A percentile compares a stretch with the other conserved stretches of the same genome.
phyloP scores from a whole-genome alignment of 2,797 vertebrate species.

The Microctenopoma stevenorrisi region DNA sequence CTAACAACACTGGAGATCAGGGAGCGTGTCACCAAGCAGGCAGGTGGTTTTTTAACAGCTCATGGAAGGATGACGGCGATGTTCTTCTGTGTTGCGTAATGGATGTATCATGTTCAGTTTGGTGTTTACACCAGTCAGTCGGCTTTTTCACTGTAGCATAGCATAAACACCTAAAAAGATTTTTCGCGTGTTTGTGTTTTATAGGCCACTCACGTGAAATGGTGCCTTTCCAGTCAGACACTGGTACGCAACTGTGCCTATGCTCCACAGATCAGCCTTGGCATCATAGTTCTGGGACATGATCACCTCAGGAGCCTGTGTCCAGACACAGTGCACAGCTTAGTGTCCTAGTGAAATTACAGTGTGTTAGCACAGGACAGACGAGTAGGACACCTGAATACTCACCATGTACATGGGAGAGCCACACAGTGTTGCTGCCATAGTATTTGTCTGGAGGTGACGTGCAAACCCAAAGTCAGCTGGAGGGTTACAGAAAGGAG shows the following conservation, averaged over 20 bases:
- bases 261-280: constrained; percentile 98
- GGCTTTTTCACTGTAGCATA: constrained; percentile 39
- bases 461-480: constrained; percentile 98
- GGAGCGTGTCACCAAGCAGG: constrained; percentile 22
- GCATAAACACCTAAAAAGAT: constrained; percentile 1
- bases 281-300: constrained; percentile 98
- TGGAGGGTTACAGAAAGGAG: constrained; percentile 64
- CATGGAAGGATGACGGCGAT: constrained; percentile 1
- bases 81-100: constrained; percentile 27
- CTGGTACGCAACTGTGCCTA: constrained; percentile 97
- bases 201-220: constrained; percentile 87
- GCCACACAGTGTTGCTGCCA: constrained; percentile 96
- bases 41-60: constrained; percentile 31
- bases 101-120: constrained; percentile 22
- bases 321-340: constrained; percentile 37
- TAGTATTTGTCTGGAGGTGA: constrained; percentile 95
- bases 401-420: constrained; percentile 99
- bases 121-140: constrained; percentile 12
- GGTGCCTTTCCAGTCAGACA: constrained; percentile 97
- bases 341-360: constrained; percentile 14
- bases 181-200: constrained; percentile 13
- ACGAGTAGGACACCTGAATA: constrained; percentile 14
- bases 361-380: constrained; percentile 1
- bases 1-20: constrained; percentile 47
- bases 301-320: constrained; percentile 96